Evolutionary conservation across 2,888 invertebrate species (phyloP), one percentile per base, ranked within the genome.

Genomic region (Napeogenes sylphis): DNA sequence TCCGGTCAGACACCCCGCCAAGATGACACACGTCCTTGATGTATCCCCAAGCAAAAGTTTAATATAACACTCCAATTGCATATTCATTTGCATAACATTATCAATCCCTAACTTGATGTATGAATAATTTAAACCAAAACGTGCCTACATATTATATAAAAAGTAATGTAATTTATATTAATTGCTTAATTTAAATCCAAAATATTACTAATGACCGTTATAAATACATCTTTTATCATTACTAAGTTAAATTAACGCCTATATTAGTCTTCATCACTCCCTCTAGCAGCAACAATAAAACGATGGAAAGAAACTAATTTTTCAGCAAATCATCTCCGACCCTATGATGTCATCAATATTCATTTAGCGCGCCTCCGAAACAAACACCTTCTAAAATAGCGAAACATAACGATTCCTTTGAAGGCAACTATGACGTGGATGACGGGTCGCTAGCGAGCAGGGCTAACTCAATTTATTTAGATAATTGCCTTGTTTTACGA

Each of bases 231-330:
- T 74, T 76, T 79, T 82, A 84, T 78, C 79, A 77, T 83, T 83
- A 84, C 82, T 78, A 82, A 82, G 82, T 85, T 82, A 81, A 87
- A 90, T 90, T 89, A 89, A 84, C 84, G 81, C 77, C 81, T 81
- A 78, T 86, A 90, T 90, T 84, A 88, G 87, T 90, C 89, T 90
- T 90, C 88, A 90, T 90, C 88, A 87, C 73, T 61, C 71, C 63
- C 76, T 79, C 78, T 83, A 80, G 81, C 79, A 82, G 75, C 77
- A 73, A 83, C 88, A 86, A 90, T 89, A 88, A 89, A 87, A 88
- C 87, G 89, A 87, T 88, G 88, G 85, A 89, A 87, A 89, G 89
- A 88, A 88, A 83, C 84, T 82, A 88, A 89, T 89, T 90, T 90
- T 89, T 89, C 84, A 87, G 87, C 89, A 80, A 87, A 88, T 90